Evolutionary conservation across 2,888 invertebrate genomes (phyloP).

Genomic region (Meliscaeva auricollis): DNA sequence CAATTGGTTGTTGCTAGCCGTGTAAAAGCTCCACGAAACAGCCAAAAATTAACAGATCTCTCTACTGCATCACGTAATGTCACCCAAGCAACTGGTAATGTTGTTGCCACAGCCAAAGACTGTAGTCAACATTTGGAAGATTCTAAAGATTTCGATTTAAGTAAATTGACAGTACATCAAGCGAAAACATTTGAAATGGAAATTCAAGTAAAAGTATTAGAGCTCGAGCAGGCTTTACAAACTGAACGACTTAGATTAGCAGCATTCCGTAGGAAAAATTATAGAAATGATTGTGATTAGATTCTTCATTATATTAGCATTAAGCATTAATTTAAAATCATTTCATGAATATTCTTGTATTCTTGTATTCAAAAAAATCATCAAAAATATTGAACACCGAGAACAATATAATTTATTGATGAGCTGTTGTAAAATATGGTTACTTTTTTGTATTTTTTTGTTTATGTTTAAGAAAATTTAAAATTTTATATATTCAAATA

Average conservation of each 20-base stretch:
- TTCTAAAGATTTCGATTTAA: slow-evolving; percentile 95
- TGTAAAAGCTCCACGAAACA: slow-evolving; percentile 95
- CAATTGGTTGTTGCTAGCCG: slow-evolving; percentile 98
- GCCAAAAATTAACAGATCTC: slow-evolving; percentile 91
- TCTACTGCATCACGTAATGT: slow-evolving; percentile 95
- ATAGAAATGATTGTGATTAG: slow-evolving; percentile 85
- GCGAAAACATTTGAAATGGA: slow-evolving; percentile 99
- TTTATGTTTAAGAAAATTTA: slow-evolving; percentile 20
- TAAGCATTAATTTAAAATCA: slow-evolving; percentile 30
- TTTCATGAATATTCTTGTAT: slow-evolving; percentile 3
- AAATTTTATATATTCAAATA: slow-evolving; percentile 32
- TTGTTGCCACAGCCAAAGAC: slow-evolving; percentile 97
- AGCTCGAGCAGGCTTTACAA: slow-evolving; percentile 95
- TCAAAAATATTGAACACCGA: background rate
- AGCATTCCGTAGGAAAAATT: slow-evolving; percentile 95
- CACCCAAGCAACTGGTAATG: slow-evolving; percentile 94
- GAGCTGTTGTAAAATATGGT: slow-evolving; percentile 21
- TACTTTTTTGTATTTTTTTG: slow-evolving; percentile 12
- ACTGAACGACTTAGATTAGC: slow-evolving; percentile 94
- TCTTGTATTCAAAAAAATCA: background rate
- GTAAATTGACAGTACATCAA: slow-evolving; percentile 95
- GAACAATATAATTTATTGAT: slow-evolving; percentile 1
- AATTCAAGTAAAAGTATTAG: slow-evolving; percentile 96
- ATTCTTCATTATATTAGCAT: background rate
- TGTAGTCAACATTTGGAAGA: slow-evolving; percentile 94